Base-by-base conservation (phyloP, 2,113 vertebrate genomes). In the Cryptotis parvus region DNA sequence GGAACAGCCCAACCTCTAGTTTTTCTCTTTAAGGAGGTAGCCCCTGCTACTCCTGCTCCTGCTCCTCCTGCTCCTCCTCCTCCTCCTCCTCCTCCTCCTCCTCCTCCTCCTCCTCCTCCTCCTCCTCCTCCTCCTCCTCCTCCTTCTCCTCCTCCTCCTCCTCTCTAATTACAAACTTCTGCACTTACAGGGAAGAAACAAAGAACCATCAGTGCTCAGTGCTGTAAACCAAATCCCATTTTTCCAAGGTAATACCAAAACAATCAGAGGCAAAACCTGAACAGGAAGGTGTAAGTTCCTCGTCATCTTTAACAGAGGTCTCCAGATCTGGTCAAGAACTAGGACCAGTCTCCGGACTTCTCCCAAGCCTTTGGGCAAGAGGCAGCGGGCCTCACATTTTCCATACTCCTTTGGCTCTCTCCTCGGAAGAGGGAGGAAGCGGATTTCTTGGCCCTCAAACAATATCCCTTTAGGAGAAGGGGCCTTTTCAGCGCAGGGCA, bases 301-400 rank as follows among this genome's bases (percentile, higher is more conserved):
- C 20, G 78, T 85, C 76, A 91, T n/a, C 15, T 81, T n/a, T 45
- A 18, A 18, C 55, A 49, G 45, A 49, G 33, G 41, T 68, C 35
- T 29, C 18, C n/a, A n/a, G n/a, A n/a, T n/a, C 20, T 16, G 52
- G 43, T 27, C 66, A 41, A 74, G 68, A 89, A 45, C 73, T 43
- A 79, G 29, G 83, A 93, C 84, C 55, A n/a, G 63, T 45, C 29
- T 72, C 87, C 45, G 2, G 9, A 49, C 90, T 82, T 75, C 73
- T 61, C 79, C 6, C 49, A 37, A 27, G 69, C 20, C 76, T 78
- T 84, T 79, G 77, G 68, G 72, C 86, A 92, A 77, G 39, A 69
- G 9, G 65, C 52, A 66, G 8, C 61, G 65, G 20, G 79, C 52
- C 87, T 96, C 95, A 94, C 66, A 94, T 84, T 96, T 97, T 96